Conservation (phyloP, 2,113 vertebrate species). For the Propithecus coquereli region DNA sequence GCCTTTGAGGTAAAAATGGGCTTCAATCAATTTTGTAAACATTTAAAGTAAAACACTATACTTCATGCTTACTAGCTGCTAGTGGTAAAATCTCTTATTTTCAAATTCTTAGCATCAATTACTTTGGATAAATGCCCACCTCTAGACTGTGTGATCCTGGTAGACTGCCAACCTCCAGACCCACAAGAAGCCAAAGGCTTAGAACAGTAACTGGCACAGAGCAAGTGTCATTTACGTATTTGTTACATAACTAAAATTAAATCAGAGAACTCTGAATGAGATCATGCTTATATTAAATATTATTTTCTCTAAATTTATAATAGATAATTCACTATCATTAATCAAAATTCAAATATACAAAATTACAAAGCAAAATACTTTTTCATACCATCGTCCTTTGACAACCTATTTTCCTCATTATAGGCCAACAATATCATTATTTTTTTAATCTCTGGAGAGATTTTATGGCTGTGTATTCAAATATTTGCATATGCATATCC, state of each 20-base stretch:
- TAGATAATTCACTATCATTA: neutral
- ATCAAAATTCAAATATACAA: neutral
- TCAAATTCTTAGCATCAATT: conserved; percentile 7
- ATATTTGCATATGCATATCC: neutral
- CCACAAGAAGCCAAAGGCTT: neutral
- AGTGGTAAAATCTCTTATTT: neutral
- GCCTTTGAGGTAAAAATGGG: neutral
- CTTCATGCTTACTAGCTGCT: neutral
- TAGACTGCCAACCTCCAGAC: neutral
- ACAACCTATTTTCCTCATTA: neutral
- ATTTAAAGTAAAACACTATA: conserved; percentile 17
- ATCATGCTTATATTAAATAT: neutral
- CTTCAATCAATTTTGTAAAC: neutral
- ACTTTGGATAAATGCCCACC: neutral
- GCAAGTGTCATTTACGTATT: neutral
- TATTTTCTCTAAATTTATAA: neutral
- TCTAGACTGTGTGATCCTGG: neutral
- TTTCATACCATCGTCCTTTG: neutral
- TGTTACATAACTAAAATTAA: conserved; percentile 7
- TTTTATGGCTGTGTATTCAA: neutral
- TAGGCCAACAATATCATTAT: neutral
- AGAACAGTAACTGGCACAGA: neutral
- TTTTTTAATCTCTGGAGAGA: neutral
- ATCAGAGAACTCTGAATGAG: neutral
- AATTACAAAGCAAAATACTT: neutral